phyloP scores from a whole-genome alignment of 2,113 vertebrate species.

The Podilymbus podiceps region DNA sequence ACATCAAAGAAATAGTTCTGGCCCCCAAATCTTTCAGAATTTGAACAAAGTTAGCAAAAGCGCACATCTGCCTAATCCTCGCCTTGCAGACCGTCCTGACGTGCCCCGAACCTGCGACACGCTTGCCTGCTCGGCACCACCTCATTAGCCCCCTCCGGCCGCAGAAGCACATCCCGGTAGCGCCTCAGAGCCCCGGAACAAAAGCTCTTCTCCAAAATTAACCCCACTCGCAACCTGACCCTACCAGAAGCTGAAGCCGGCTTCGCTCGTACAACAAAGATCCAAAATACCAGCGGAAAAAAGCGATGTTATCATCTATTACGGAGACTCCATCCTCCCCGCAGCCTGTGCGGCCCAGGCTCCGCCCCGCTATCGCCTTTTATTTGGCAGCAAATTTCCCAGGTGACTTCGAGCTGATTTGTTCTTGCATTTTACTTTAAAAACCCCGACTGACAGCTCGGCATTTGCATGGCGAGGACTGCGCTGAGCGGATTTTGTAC shows the following conservation, averaged over 20 bases:
- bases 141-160: background rate
- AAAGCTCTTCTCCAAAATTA: background rate
- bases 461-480: background rate
- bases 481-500: background rate
- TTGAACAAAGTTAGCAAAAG: background rate
- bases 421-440: background rate
- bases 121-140: background rate
- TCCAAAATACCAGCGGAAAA: background rate
- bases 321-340: no score
- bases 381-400: background rate
- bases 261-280: background rate
- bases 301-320: background rate
- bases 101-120: background rate
- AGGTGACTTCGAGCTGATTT: background rate
- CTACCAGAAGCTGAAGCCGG: background rate
- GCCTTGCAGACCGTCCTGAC: background rate
- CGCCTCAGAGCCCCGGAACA: background rate
- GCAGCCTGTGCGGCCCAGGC: background rate
- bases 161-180: no score
- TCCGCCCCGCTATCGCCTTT: background rate
- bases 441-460: fast-evolving
- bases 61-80: background rate
- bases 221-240: background rate
- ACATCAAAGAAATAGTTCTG: background rate
- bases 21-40: background rate